Conservation (phyloP, 2,113 vertebrate genomes). For the Chlorodrepanis virens region DNA sequence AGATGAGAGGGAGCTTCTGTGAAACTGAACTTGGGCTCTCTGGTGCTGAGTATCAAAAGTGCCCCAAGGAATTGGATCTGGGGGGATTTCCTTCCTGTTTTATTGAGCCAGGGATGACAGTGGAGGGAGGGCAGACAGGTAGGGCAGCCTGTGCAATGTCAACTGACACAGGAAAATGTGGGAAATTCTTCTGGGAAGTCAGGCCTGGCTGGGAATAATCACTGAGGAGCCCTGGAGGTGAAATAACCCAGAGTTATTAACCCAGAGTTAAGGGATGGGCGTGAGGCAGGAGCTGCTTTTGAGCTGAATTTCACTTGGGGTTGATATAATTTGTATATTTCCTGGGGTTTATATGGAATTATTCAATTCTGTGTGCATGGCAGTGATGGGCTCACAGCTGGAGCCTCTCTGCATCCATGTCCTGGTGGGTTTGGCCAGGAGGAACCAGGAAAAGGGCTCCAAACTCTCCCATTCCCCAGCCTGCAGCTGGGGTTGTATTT, state of each 20-base stretch:
- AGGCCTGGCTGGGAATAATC: background rate
- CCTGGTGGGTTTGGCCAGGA: background rate
- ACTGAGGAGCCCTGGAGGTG: rapidly evolving
- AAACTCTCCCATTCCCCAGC: background rate
- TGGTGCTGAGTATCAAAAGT: rapidly evolving
- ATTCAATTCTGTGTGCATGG: rapidly evolving
- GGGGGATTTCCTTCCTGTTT: background rate
- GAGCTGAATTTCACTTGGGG: background rate
- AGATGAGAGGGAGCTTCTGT: background rate
- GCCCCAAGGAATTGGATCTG: background rate
- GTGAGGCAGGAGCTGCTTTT: background rate
- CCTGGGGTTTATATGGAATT: rapidly evolving
- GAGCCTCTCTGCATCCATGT: background rate
- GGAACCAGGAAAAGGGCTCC: background rate
- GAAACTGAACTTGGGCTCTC: background rate
- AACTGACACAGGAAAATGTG: background rate
- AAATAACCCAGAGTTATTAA: background rate
- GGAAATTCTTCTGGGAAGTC: background rate
- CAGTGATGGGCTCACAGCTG: background rate
- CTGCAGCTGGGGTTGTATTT: background rate
- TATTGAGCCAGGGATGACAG: background rate
- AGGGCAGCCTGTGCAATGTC: background rate
- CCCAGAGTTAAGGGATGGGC: background rate
- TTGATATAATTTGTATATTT: background rate
- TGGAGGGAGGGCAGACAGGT: background rate